Conservation (phyloP, 1,140 invertebrate genomes). For the Drosophila lacertosa region DNA sequence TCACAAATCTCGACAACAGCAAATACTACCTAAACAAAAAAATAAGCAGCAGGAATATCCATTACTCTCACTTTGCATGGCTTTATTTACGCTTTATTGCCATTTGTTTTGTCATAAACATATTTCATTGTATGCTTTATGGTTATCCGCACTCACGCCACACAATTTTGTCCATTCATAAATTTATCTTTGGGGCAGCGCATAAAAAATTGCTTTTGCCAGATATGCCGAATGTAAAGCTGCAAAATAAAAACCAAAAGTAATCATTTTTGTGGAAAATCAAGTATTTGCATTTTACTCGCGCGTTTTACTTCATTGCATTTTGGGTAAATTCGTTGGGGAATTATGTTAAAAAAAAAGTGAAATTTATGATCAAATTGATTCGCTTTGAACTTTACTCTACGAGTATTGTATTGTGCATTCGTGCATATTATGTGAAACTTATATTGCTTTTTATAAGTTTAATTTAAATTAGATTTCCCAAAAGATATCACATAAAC, state of each 20-base stretch:
- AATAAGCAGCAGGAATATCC: constrained; percentile 15
- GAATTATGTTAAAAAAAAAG: constrained; percentile 2
- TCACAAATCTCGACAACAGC: neutral
- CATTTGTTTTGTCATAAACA: constrained; percentile 76
- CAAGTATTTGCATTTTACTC: constrained; percentile 49
- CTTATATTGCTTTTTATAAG: neutral
- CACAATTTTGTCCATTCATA: constrained; percentile 45
- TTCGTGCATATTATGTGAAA: too few species aligned
- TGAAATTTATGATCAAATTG: constrained; percentile 10
- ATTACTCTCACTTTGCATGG: constrained; percentile 52
- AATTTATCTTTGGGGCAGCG: constrained; percentile 49
- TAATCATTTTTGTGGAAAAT: constrained; percentile 61
- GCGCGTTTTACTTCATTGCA: constrained; percentile 22
- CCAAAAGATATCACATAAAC: constrained; percentile 53
- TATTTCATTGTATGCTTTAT: constrained; percentile 62
- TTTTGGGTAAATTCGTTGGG: constrained; percentile 7
- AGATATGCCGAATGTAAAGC: constrained; percentile 20
- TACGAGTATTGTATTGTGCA: neutral
- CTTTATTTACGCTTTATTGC: constrained; percentile 65
- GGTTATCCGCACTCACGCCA: constrained; percentile 29
- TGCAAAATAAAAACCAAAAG: constrained; percentile 35
- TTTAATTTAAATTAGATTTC: constrained; percentile 39
- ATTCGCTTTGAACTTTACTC: constrained; percentile 17
- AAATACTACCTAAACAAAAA: neutral
- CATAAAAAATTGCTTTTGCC: constrained; percentile 19